These are phyloP conservation scores for Ophiodon elongatus DNA, from an alignment of 2,113 vertebrate species.

Conservation along the genomic window DNA sequence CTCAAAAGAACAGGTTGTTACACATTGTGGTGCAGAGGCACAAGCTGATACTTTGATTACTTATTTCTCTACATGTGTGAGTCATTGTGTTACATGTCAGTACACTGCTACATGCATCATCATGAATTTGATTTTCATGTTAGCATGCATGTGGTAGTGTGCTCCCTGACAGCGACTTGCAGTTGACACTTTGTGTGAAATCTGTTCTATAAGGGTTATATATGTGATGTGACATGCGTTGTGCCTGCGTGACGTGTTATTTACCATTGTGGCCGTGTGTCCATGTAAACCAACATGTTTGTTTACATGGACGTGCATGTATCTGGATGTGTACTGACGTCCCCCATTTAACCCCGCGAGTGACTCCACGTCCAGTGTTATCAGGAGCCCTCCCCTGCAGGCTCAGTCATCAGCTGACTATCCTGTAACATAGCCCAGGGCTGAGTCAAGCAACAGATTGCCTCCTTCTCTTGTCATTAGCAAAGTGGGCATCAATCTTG, in stretches of 20 bases:
- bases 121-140: neutral
- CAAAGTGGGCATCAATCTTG: slow-evolving; percentile 77
- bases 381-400: slow-evolving; percentile 40
- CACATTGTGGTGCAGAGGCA: neutral
- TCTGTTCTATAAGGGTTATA: neutral
- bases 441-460: slow-evolving; percentile 66
- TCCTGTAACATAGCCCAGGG: slow-evolving; percentile 59
- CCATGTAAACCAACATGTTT: neutral
- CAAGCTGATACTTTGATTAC: neutral
- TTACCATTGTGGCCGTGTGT: neutral
- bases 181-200: neutral
- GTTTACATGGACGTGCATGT: neutral
- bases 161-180: neutral
- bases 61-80: neutral
- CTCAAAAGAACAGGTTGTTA: slow-evolving; percentile 36
- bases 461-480: slow-evolving; percentile 75
- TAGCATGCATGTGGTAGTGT: neutral
- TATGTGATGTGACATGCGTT: neutral
- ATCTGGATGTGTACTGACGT: neutral
- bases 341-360: slow-evolving; percentile 10
- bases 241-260: neutral
- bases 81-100: neutral
- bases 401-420: slow-evolving; percentile 64
- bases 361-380: slow-evolving; percentile 35
- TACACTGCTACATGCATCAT: too few relatives aligned